Percentiles rank a stretch among this genome's conserved stretches.
Conservation (phyloP, 2,797 vertebrate genomes). For the Petrocephalus sullivani region DNA sequence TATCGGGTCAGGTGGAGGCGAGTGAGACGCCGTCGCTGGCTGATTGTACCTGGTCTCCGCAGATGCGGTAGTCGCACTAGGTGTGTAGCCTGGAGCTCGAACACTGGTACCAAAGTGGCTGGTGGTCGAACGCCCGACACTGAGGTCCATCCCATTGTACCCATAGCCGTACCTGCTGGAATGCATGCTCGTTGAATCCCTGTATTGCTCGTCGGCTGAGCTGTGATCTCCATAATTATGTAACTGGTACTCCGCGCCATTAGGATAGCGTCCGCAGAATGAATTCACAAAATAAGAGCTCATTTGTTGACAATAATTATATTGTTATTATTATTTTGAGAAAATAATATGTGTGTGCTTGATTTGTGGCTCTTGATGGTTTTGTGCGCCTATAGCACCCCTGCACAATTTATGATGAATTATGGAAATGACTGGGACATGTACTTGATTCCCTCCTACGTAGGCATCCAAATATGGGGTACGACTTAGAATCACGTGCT, state of each 20-base stretch:
- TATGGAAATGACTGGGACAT: slow-evolving; percentile 99
- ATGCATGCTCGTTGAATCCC: slow-evolving; percentile 91
- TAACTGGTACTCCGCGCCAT: slow-evolving; percentile 99
- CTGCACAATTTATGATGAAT: slow-evolving; percentile 99
- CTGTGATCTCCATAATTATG: slow-evolving; percentile 99
- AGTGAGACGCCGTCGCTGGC: slow-evolving; percentile 69
- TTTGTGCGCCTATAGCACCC: slow-evolving; percentile 99
- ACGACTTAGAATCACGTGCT: slow-evolving; percentile 97
- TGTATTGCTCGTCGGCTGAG: slow-evolving; percentile 91
- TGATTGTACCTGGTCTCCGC: slow-evolving; percentile 87
- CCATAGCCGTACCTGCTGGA: slow-evolving; percentile 96
- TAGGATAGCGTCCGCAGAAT: slow-evolving; percentile 99
- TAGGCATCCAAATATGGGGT: slow-evolving; percentile 99
- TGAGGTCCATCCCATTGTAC: slow-evolving; percentile 99
- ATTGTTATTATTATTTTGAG: slow-evolving; percentile 59
- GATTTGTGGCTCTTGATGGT: slow-evolving; percentile 99
- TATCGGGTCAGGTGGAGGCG: slow-evolving; percentile 82
- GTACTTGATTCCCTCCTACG: slow-evolving; percentile 99
- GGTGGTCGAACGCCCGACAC: slow-evolving; percentile 80
- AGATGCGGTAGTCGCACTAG: slow-evolving; percentile 73
- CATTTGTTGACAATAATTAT: slow-evolving; percentile 84
- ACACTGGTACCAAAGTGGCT: slow-evolving; percentile 88
- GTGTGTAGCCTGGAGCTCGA: slow-evolving; percentile 80
- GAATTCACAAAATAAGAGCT: slow-evolving; percentile 99
- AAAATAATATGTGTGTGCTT: slow-evolving; percentile 83